A percentile compares a stretch with the other conserved stretches of the same genome.
Conservation (phyloP, 2,797 vertebrate genomes). For the Sciurus carolinensis region DNA sequence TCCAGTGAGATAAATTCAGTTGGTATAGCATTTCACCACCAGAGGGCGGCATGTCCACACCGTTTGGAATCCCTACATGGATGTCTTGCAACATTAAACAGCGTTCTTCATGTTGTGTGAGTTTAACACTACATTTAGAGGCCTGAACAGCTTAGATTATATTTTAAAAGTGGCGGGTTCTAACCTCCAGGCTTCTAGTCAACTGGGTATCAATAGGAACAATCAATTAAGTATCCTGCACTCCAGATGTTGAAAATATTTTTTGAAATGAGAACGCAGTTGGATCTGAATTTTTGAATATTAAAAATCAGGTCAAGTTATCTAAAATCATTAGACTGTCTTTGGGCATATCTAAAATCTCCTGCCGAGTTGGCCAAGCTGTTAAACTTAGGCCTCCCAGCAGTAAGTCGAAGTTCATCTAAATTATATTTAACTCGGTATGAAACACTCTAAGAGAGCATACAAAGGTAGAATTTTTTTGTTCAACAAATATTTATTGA, state of each 20-base stretch:
- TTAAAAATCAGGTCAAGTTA: constrained; percentile 69
- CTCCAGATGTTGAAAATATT: constrained; percentile 79
- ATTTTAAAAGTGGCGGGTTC: constrained; percentile 76
- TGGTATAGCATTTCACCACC: not conserved
- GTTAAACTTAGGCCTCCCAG: constrained; percentile 12
- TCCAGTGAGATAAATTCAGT: not conserved
- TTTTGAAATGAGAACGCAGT: constrained; percentile 69
- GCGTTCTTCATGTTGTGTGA: not conserved
- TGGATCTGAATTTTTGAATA: constrained; percentile 65
- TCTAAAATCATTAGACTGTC: constrained; percentile 61
- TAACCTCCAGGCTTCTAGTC: constrained; percentile 79
- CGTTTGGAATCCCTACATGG: constrained; percentile 42
- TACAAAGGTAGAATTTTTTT: not conserved
- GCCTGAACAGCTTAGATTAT: constrained; percentile 65
- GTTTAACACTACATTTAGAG: constrained; percentile 65
- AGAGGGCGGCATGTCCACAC: constrained; percentile 69
- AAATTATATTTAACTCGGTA: constrained; percentile 43
- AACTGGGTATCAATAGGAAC: constrained; percentile 61
- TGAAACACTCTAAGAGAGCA: not conserved
- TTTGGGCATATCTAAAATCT: constrained; percentile 55
- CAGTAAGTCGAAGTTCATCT: not conserved
- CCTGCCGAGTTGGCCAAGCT: constrained; percentile 29
- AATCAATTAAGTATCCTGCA: constrained; percentile 67
- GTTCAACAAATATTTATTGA: not conserved
- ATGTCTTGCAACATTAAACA: constrained; percentile 56